Conservation (phyloP, 2,888 invertebrate genomes). For the Tribolium freemani region DNA sequence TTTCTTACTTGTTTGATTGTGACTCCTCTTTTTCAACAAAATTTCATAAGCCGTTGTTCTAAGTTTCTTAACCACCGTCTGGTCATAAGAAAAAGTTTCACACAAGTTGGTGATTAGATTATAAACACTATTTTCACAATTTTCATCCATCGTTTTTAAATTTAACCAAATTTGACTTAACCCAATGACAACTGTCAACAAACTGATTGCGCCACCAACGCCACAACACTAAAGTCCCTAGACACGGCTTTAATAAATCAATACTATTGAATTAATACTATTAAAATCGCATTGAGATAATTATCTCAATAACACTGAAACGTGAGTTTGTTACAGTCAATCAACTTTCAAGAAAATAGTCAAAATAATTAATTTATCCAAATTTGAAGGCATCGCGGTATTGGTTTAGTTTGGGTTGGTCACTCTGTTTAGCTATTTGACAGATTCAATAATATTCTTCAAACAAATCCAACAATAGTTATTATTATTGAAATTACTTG, state of each 20-base stretch:
- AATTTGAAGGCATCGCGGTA: too few species aligned
- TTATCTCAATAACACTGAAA: too few species aligned
- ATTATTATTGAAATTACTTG: too few species aligned
- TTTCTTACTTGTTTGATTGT: constrained; percentile 23
- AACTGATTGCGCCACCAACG: constrained; percentile 18
- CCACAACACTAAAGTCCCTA: neutral
- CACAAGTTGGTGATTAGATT: constrained; percentile 62
- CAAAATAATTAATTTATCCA: too few species aligned
- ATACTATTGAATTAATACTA: too few species aligned
- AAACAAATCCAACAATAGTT: neutral
- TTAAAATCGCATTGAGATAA: too few species aligned
- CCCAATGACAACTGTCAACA: constrained; percentile 27
- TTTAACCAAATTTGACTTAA: constrained; percentile 2
- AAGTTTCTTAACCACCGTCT: constrained; percentile 52
- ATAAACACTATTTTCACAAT: constrained; percentile 49
- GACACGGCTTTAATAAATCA: neutral
- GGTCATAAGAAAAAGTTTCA: constrained; percentile 56
- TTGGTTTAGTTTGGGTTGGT: too few species aligned
- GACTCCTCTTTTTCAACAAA: constrained; percentile 50
- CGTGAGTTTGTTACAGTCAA: too few species aligned
- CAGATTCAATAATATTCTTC: neutral
- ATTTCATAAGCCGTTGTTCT: constrained; percentile 61
- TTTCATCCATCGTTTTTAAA: constrained; percentile 34
- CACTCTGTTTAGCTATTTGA: neutral
- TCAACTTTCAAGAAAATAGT: too few species aligned